These are phyloP conservation scores for Dreissena rostriformis DNA, from an alignment of 1,140 invertebrate species.

Conservation along the genomic window DNA sequence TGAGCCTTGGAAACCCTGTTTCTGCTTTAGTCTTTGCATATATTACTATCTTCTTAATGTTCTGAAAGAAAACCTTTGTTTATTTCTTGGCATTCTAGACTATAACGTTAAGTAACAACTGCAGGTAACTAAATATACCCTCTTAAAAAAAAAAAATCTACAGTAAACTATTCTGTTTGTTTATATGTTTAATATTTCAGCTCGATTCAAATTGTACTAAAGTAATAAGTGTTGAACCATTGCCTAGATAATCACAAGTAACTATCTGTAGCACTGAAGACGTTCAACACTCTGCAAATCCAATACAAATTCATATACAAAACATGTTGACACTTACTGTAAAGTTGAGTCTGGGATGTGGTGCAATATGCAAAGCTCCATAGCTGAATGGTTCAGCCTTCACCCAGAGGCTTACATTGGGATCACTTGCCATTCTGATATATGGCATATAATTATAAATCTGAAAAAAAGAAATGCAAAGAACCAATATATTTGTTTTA, in stretches of 20 bases:
- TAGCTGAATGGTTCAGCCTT: conserved; percentile 80
- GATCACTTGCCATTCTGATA: conserved; percentile 22
- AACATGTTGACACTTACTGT: conserved; percentile 48
- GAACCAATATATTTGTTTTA: neutral
- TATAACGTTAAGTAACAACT: no score
- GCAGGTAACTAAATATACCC: no score
- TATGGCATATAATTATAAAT: neutral
- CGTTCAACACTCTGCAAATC: no score
- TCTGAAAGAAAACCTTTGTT: conserved; percentile 67
- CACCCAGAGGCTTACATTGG: conserved; percentile 76
- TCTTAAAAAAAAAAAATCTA: no score
- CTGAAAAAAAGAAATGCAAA: neutral
- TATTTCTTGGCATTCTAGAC: no score
- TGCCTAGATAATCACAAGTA: no score
- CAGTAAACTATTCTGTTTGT: no score
- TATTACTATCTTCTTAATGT: conserved; percentile 80
- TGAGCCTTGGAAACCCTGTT: conserved; percentile 77
- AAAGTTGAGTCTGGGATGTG: conserved; percentile 64
- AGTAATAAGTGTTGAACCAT: no score
- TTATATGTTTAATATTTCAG: no score
- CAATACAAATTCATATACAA: no score
- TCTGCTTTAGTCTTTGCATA: conserved; percentile 80
- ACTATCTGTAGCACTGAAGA: no score
- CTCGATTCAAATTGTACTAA: no score
- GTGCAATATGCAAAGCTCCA: conserved; percentile 72